These are phyloP conservation scores for Speoplatyrhinus poulsoni DNA, from an alignment of 2,113 vertebrate species.

Conservation along the genomic window DNA sequence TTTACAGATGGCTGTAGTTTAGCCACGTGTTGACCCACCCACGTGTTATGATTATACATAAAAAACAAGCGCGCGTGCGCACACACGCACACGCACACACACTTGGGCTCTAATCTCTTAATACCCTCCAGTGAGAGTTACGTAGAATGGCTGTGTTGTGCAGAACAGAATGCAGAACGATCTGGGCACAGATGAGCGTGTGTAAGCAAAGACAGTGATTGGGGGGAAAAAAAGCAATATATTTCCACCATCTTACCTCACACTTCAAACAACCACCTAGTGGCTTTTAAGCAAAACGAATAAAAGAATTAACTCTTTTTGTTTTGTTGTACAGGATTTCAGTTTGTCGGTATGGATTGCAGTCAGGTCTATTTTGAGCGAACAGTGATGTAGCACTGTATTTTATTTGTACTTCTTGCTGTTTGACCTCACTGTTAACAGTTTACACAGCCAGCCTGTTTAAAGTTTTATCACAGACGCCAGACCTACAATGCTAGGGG, in stretches of 20 bases:
- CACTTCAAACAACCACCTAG: no score
- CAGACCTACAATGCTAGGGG: not conserved
- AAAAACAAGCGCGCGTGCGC: not conserved
- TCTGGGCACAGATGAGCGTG: conserved; percentile 11
- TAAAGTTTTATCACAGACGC: conserved; percentile 5
- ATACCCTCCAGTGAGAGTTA: conserved; percentile 49
- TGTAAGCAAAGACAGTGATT: not conserved
- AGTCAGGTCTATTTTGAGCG: no score
- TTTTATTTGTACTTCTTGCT: conserved; percentile 4
- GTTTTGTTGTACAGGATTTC: no score
- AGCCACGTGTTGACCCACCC: conserved; percentile 30
- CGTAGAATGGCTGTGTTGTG: conserved; percentile 3
- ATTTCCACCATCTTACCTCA: no score
- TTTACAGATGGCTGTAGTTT: conserved; percentile 10
- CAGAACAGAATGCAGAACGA: conserved; percentile 22
- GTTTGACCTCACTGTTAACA: not conserved
- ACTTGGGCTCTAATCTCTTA: conserved; percentile 53
- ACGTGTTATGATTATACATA: conserved; percentile 6
- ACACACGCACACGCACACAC: conserved; percentile 14
- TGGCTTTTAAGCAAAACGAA: no score
- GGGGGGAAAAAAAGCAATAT: no score
- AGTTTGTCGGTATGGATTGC: no score
- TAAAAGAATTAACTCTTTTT: no score
- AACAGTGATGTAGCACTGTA: no score
- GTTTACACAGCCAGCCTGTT: not conserved